Base-by-base conservation (phyloP, 2,888 invertebrate genomes). In the Penaeus monodon region DNA sequence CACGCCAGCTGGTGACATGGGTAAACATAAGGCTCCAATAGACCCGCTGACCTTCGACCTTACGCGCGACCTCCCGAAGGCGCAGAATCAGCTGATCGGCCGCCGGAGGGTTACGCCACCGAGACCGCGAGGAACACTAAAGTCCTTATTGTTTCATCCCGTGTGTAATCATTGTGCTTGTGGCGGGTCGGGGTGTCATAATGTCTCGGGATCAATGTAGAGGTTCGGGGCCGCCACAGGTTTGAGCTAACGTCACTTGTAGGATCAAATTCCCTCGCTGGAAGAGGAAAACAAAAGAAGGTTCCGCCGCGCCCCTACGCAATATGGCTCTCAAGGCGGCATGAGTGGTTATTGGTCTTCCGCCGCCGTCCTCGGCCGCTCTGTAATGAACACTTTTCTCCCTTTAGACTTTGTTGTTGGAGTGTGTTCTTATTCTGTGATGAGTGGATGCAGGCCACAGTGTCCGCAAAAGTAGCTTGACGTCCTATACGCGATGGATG, bases 161-260 rank as follows among this genome's bases (percentile, higher is more conserved):
- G 78, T 27, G 84, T 84, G 84, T 84, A 84, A 84, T 84, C 63
- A 79, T 79, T 84, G 84, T 84, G 84, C 84, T 84, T 84, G 84
- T 84, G 79, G 78, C 38, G 24, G 84, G 38, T 44, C 38, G 20
- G 27, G 64, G 70, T 68, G 79, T 29, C 77, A 78, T 84, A 78
- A 79, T 84, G 84, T 33, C 49, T n/a, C n/a, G 27, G 66, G 77
- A 78, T 78, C 78, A 66, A 78, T 84, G 84, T 76, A 68, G 80
- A 29, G 80, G 64, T 29, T 66, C 24, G 63, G 65, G 29, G 38
- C 38, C 22, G 24, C 76, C 24, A 27, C 76, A 76, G 33, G 76
- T 24, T 24, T 76, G 38, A 29, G 24, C 74, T 74, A 49, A 49
- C 76, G 76, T 68, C n/a, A 68, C 68, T 68, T n/a, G n/a, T 29